phyloP scores from a whole-genome alignment of 2,797 vertebrate species.

The Galago senegalensis region DNA sequence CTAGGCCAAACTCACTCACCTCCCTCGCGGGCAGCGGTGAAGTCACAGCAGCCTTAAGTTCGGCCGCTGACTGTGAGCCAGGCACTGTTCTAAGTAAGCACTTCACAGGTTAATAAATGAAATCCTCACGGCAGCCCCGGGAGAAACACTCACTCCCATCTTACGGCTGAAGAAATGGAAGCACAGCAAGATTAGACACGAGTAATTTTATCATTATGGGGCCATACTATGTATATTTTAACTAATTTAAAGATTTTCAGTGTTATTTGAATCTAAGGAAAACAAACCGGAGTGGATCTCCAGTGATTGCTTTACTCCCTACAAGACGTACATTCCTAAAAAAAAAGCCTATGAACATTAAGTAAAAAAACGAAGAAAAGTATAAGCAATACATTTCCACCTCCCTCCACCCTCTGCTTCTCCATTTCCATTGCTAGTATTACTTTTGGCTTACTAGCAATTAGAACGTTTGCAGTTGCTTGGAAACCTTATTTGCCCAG shows the following conservation, averaged over 20 bases:
- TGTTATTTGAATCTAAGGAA: neutral
- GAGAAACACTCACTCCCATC: fast-evolving
- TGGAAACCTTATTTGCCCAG: neutral
- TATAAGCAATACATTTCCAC: neutral
- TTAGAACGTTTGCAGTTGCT: neutral
- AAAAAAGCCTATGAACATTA: neutral
- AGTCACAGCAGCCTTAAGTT: neutral
- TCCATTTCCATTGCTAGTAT: neutral
- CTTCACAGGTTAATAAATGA: neutral
- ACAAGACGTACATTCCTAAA: neutral
- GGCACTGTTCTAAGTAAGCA: neutral
- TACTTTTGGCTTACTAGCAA: neutral
- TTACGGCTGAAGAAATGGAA: neutral
- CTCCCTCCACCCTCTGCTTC: neutral
- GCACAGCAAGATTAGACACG: neutral
- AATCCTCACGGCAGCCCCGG: neutral
- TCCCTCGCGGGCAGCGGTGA: fast-evolving
- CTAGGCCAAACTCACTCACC: neutral
- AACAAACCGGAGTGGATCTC: neutral
- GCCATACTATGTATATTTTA: neutral
- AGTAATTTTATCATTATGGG: neutral
- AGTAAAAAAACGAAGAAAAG: neutral
- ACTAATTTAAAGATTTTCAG: neutral
- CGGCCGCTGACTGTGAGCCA: neutral
- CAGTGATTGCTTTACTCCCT: neutral